Conservation (phyloP, 2,888 invertebrate species). For the Morpho achilles region DNA sequence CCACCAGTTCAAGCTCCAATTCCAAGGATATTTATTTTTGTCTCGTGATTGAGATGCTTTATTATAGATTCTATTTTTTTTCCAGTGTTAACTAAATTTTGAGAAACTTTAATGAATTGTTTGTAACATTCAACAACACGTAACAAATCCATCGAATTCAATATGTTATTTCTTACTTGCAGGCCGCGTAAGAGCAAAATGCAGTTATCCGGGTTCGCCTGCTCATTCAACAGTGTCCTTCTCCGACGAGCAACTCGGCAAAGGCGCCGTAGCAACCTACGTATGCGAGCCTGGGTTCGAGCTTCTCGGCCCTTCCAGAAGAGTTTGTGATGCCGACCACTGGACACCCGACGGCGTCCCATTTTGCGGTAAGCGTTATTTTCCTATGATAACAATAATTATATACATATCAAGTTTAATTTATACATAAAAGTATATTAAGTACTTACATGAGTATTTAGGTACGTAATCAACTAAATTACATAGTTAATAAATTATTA, state of each 20-base stretch:
- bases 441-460: too few species aligned
- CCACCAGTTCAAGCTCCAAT: too few species aligned
- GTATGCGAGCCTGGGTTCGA: slow-evolving; percentile 94
- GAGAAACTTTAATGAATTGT: not conserved
- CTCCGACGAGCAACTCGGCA: slow-evolving; percentile 79
- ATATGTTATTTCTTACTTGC: slow-evolving; percentile 22
- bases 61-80: too few species aligned
- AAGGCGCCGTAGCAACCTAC: slow-evolving; percentile 88
- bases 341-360: slow-evolving; percentile 96
- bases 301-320: slow-evolving; percentile 90
- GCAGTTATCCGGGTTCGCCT: slow-evolving; percentile 94
- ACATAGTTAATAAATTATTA: not conserved
- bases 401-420: too few species aligned
- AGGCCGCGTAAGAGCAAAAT: slow-evolving; percentile 61
- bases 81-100: too few species aligned
- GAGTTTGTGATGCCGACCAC: slow-evolving; percentile 86
- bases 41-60: too few species aligned
- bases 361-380: slow-evolving; percentile 90
- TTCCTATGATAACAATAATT: not conserved
- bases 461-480: too few species aligned
- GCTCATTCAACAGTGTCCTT: slow-evolving; percentile 91
- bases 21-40: too few species aligned
- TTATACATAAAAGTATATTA: too few species aligned
- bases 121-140: too few species aligned
- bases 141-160: not conserved